Evolutionary conservation across 2,113 vertebrate species (phyloP), one percentile per base, ranked within the genome.

Genomic region (Tragulus kanchil): DNA sequence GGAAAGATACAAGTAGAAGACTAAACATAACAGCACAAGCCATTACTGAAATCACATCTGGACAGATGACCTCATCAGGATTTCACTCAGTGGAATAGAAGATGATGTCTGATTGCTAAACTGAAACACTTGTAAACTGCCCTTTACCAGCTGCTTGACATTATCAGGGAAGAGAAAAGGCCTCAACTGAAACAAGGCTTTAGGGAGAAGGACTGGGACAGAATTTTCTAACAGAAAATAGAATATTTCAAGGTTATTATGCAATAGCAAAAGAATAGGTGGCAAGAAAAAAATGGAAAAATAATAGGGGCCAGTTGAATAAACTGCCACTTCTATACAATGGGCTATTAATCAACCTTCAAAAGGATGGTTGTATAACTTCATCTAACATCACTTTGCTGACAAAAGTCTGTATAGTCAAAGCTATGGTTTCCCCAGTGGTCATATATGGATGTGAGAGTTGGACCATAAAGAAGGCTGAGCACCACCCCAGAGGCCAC

Each of bases 71-170:
- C 90, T 92, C 84, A 25, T 87, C 54, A 88, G 71, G 48, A 54
- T 90, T 90, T 94, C 54, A 90, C 59, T 64, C 83, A 83, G 19
- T 56, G 90, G 67, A 92, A 75, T 15, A 87, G 42, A 93, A 93
- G 36, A 93, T 48, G 82, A 81, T 50, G 50, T 96, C 61, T 67
- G 58, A 75, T 54, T 95, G 87, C 75, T 90, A 90, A 97, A 71
- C 75, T n/a, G 25, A 81, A 95, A 83, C 50, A 42, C 67, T 59
- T 94, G 62, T 21, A 87, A 45, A 87, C 42, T 67, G 84, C 69
- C 93, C 84, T 95, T 94, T 87, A 31, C 82, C 71, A 85, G 42
- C n/a, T 93, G 81, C 61, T 83, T 86, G 77, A 21, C 65, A 93
- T 90, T 82, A n/a, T n/a, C n/a, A n/a, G n/a, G n/a, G n/a, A n/a